phyloP scores from a whole-genome alignment of 2,113 vertebrate genomes.

The Miniopterus natalensis region DNA sequence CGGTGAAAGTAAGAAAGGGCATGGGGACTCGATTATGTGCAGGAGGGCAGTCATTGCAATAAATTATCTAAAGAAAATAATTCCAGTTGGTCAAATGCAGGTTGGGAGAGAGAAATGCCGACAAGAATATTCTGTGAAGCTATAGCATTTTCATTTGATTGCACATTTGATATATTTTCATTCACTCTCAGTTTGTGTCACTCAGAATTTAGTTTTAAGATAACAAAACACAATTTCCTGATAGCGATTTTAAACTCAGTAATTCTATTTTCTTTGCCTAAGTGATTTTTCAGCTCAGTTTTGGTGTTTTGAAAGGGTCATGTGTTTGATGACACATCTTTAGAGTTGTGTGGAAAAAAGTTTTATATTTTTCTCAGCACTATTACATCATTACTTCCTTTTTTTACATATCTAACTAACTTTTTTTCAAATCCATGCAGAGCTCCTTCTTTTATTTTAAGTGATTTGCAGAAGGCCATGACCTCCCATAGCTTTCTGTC shows the following conservation, averaged over 20 bases:
- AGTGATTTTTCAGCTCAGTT: slow-evolving; percentile 66
- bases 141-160: slow-evolving; percentile 65
- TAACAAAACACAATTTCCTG: slow-evolving; percentile 76
- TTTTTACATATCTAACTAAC: neutral
- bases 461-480: neutral
- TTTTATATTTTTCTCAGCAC: slow-evolving; percentile 28
- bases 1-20: neutral
- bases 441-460: neutral
- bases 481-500: neutral
- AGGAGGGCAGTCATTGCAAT: neutral
- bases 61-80: slow-evolving; percentile 4
- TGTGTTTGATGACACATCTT: slow-evolving; percentile 25
- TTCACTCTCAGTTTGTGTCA: slow-evolving; percentile 63
- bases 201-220: slow-evolving; percentile 60
- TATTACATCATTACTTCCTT: neutral
- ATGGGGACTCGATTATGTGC: neutral
- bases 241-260: slow-evolving; percentile 70
- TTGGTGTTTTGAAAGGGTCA: slow-evolving; percentile 36
- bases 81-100: slow-evolving; percentile 55
- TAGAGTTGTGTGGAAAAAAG: slow-evolving; percentile 32
- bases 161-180: slow-evolving; percentile 61
- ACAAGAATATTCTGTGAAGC: slow-evolving; percentile 46
- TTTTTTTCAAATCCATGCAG: neutral
- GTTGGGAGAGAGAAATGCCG: slow-evolving; percentile 30
- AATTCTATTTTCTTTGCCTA: slow-evolving; percentile 62